Evolutionary conservation across 2,797 vertebrate species (phyloP).

Genomic region (Paguma larvata): DNA sequence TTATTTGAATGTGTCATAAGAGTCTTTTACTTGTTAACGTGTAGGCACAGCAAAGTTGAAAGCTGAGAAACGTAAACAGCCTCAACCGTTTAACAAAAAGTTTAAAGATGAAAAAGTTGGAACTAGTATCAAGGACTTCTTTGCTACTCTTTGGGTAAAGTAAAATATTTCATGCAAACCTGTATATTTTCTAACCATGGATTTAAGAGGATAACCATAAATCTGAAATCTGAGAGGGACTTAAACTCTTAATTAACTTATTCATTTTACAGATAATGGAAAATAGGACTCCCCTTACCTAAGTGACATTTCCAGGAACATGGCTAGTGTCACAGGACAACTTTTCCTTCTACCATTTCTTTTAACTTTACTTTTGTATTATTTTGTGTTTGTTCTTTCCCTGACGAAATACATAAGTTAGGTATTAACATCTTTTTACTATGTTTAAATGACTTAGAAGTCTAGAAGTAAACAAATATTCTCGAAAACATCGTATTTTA

Average conservation of each 20-base stretch:
- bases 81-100: fast-evolving
- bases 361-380: not conserved
- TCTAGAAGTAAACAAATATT: slow-evolving; percentile 4
- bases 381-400: slow-evolving; percentile 19
- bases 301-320: not conserved
- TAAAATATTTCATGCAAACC: slow-evolving; percentile 58
- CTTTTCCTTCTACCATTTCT: slow-evolving; percentile 27
- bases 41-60: slow-evolving; percentile 54
- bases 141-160: slow-evolving; percentile 61
- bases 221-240: not conserved
- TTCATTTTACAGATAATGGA: not conserved
- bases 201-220: slow-evolving; percentile 22
- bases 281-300: not conserved
- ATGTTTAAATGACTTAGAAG: slow-evolving; percentile 47
- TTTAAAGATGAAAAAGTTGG: not conserved
- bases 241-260: not conserved
- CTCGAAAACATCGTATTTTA: not conserved
- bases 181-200: not conserved
- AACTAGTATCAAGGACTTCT: slow-evolving; percentile 14
- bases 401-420: not conserved
- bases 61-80: not conserved
- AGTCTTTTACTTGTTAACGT: slow-evolving; percentile 55
- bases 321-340: not conserved
- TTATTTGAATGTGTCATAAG: slow-evolving; percentile 5
- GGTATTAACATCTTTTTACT: not conserved